Evolutionary conservation across 2,113 vertebrate species (phyloP), one percentile per base, ranked within the genome.

Genomic region (Puffinus mauretanicus): DNA sequence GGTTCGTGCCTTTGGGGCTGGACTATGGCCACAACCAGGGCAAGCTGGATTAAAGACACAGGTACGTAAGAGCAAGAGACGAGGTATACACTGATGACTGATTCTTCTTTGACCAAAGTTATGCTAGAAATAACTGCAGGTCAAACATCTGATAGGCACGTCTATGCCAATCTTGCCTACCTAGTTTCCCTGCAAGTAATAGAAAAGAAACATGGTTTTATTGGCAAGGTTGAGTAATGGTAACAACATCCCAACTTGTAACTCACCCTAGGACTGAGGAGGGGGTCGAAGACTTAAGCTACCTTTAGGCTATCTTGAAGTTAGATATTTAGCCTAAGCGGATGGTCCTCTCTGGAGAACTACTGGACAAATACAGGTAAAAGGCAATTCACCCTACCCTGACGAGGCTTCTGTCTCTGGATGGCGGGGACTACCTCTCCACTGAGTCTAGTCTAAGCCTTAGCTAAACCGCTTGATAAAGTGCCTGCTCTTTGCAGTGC

Each of bases 11-110:
- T 5, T 0, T 32, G 21, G 16, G 69, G 38, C 64, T 82, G 16
- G 3, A 2, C 14, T 24, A 8, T 2, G 36, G 42, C 69, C 34
- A 52, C 36, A 26, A 8, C 7, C 49, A 11, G 0, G 3, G 27
- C 55, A 49, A 34, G 40, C 11, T 30, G 40, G 49, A 20, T 60
- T 66, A 40, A 40, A 66, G 55, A 14, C 32, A 61, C 34, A 20
- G 42, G 27, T 57, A 30, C 0, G 0, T 11, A 44, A 44, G 19
- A 71, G 19, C 10, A 3, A 60, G 30, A 64, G 51, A 80, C 69
- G 44, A 61, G 46, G 29, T 24, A 24, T 64, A 7, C 52, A 13
- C 42, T 32, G 26, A 65, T 2, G 7, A 38, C 30, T 40, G 75
- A 38, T 17, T 65, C 16, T 66, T 44, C 64, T 81, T 77, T 42